Conservation (phyloP, 2,797 vertebrate species). For the Hypotaenidia philippensis region DNA sequence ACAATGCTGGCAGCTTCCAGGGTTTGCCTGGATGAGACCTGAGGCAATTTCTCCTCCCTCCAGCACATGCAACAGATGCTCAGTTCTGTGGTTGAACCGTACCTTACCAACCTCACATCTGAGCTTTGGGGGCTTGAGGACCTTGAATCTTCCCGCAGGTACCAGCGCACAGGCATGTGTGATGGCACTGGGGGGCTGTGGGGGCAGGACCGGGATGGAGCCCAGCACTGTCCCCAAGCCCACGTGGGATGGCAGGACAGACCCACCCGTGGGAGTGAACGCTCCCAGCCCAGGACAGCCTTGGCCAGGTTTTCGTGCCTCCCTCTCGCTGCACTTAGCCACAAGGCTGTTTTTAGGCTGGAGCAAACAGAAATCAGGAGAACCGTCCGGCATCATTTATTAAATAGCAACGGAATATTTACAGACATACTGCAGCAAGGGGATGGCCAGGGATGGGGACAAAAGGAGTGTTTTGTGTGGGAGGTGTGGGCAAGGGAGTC, state of each 20-base stretch:
- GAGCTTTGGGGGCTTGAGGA: fast-evolving
- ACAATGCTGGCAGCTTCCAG: fast-evolving
- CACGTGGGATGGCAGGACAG: fast-evolving
- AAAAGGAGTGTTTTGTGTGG: neutral
- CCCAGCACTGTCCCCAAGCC: fast-evolving
- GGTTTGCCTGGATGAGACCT: neutral
- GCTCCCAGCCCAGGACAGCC: fast-evolving
- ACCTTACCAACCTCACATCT: neutral
- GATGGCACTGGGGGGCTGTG: fast-evolving
- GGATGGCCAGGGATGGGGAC: neutral
- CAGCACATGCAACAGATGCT: fast-evolving
- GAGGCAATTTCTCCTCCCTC: neutral
- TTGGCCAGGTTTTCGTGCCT: neutral
- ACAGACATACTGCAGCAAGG: fast-evolving
- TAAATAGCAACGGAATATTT: neutral
- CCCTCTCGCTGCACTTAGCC: fast-evolving
- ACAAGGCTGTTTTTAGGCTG: neutral
- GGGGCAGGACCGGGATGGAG: neutral
- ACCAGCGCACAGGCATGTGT: fast-evolving
- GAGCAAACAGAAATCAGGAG: neutral
- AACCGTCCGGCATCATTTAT: neutral
- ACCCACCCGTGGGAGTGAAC: fast-evolving
- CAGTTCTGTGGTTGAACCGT: neutral
- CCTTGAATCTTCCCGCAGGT: fast-evolving
- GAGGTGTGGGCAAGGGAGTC: neutral